A percentile compares a stretch with the other conserved stretches of the same genome.
phyloP scores from a whole-genome alignment of 1,140 invertebrate species.

The Megathymus violae region DNA sequence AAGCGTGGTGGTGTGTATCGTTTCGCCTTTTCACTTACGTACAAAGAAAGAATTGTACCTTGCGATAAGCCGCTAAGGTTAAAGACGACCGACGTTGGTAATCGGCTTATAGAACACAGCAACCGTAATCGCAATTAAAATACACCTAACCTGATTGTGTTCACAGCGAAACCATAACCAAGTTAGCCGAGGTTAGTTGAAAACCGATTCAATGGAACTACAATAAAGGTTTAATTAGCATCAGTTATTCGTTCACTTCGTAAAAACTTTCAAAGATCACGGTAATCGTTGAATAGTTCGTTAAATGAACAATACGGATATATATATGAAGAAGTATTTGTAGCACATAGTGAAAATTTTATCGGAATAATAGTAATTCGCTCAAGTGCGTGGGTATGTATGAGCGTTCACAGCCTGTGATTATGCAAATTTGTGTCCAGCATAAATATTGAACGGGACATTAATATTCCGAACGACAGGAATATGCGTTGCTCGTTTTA shows the following conservation, averaged over 20 bases:
- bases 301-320: constrained; percentile 44
- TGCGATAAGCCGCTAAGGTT: too few relatives aligned
- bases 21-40: too few relatives aligned
- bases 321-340: constrained; percentile 51
- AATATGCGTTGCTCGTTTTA: constrained; percentile 75
- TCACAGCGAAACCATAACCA: constrained; percentile 35
- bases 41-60: too few relatives aligned
- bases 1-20: too few relatives aligned
- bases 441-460: constrained; percentile 81
- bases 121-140: constrained; percentile 31
- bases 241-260: constrained; percentile 42
- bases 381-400: constrained; percentile 55
- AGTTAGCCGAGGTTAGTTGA: constrained; percentile 42
- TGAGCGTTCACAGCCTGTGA: constrained; percentile 70
- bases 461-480: constrained; percentile 80
- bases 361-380: constrained; percentile 70
- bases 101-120: constrained; percentile 19
- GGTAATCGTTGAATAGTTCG: constrained; percentile 45
- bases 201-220: constrained; percentile 43
- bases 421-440: constrained; percentile 80
- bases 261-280: constrained; percentile 41
- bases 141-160: constrained; percentile 32
- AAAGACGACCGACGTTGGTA: constrained; percentile 19
- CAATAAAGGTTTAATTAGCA: constrained; percentile 45
- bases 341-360: constrained; percentile 60